Percentiles rank a stretch among this genome's conserved stretches.
phyloP scores from a whole-genome alignment of 1,140 invertebrate genomes.

The Hylaeus anthracinus region DNA sequence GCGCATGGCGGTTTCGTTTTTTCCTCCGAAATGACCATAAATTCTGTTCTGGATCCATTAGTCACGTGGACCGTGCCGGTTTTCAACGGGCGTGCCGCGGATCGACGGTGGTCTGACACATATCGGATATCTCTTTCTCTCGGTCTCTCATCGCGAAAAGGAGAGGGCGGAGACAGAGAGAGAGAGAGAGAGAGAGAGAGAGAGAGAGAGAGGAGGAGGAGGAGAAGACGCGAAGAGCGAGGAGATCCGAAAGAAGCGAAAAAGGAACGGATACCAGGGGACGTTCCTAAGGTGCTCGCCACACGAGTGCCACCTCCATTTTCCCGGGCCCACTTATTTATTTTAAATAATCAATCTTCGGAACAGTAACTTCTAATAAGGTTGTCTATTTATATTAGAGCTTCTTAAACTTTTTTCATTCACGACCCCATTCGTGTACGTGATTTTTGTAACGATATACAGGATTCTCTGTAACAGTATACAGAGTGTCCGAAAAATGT shows the following conservation, averaged over 20 bases:
- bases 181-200: conserved; percentile 1
- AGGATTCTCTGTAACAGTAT: too few relatives aligned
- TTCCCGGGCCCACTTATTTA: too few relatives aligned
- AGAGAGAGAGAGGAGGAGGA: neutral
- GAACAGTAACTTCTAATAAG: too few relatives aligned
- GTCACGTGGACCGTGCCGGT: conserved; percentile 35
- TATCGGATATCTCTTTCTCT: conserved; percentile 5
- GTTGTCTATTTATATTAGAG: too few relatives aligned
- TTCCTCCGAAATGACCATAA: conserved; percentile 19
- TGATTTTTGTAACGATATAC: too few relatives aligned
- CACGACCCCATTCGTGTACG: too few relatives aligned
- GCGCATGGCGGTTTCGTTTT: neutral
- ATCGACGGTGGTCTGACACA: conserved; percentile 42
- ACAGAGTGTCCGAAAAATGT: too few relatives aligned
- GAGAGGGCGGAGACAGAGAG: conserved; percentile 10
- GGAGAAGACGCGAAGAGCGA: neutral
- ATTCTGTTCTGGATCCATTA: conserved; percentile 32
- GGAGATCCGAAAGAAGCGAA: neutral
- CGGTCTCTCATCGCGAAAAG: neutral
- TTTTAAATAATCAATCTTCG: too few relatives aligned
- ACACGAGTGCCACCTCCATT: too few relatives aligned
- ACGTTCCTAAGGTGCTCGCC: too few relatives aligned
- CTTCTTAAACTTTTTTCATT: too few relatives aligned
- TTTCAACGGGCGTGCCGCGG: conserved; percentile 36
- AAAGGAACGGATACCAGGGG: neutral